Evolutionary conservation across 2,113 vertebrate genomes (phyloP), one percentile per base, ranked within the genome.

Genomic region (Lipophrys pholis): DNA sequence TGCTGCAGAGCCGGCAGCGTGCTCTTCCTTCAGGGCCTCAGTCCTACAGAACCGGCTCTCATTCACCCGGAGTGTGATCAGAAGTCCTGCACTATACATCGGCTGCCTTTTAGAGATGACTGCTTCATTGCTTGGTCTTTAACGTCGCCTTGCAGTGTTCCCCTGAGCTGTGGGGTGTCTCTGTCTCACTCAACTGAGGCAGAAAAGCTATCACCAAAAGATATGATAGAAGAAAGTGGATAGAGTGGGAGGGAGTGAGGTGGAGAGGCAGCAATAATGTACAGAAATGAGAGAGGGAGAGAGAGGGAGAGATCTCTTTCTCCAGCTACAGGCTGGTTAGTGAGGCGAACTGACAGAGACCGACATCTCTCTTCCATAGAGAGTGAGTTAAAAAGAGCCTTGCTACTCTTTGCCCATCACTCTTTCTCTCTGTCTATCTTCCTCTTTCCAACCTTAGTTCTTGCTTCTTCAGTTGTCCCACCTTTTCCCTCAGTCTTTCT

Each of bases 351-450:
- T 90, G 92, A 92, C 87, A 91, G 59, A 82, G 76, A 85, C 85
- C 91, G 90, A 92, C 92, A 86, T 92, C 90, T 90, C 82, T 89
- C 91, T 92, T 89, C 81, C 76, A 84, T 40, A 40, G 73, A 89
- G 82, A 76, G 83, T 0, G 45, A 85, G 87, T 83, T 90, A 78
- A 85, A 91, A 91, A 87, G 85, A 86, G 84, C 74, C 69, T 81
- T 11, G 9, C 76, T 80, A 79, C 75, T 80, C 75, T 86, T 82
- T 86, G 81, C 77, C 80, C 76, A 82, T 83, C 76, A 74, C 69
- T 78, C 60, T 69, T 73, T 63, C 62, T 51, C 49, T 52, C n/a
- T 45, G 58, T 67, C 41, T 51, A 39, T 35, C 69, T 79, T 67
- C 64, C 64, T 68, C 41, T 21, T 49, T 76, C 67, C 12, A 59